Evolutionary conservation across 2,888 invertebrate genomes (phyloP).

Genomic region (Escarpia spicata): DNA sequence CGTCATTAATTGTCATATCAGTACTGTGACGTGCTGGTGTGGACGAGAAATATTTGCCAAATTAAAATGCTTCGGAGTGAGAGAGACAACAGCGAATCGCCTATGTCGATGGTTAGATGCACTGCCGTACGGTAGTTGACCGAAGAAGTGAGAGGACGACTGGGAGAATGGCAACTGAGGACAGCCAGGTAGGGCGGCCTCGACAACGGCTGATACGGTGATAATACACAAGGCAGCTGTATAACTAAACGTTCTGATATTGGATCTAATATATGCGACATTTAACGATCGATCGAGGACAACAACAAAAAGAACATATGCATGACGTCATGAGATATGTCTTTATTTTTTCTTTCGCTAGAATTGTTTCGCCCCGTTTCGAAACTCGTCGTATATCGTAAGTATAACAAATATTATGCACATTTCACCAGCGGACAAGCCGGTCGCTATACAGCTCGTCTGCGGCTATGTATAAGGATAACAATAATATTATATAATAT

Average conservation of each 20-base stretch:
- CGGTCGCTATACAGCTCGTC: background rate
- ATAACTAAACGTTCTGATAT: background rate
- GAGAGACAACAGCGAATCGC: no score
- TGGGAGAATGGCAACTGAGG: no score
- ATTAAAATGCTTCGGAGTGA: background rate
- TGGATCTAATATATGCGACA: background rate
- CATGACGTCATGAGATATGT: slow-evolving; percentile 16
- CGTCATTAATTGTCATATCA: background rate
- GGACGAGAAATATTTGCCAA: background rate
- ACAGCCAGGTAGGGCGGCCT: no score
- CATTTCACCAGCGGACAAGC: background rate
- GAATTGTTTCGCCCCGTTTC: background rate
- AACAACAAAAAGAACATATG: background rate
- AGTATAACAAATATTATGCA: slow-evolving; percentile 14
- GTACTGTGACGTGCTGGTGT: background rate
- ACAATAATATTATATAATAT: slow-evolving; percentile 16
- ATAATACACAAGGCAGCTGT: background rate
- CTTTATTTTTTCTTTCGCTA: slow-evolving; percentile 16
- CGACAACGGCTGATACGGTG: no score
- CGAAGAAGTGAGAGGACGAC: no score
- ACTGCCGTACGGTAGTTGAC: no score
- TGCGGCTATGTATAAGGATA: background rate
- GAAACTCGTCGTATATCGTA: slow-evolving; percentile 9
- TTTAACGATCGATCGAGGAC: background rate
- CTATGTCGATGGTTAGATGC: no score